phyloP scores from a whole-genome alignment of 2,113 vertebrate genomes.

The Macquaria ambigua region DNA sequence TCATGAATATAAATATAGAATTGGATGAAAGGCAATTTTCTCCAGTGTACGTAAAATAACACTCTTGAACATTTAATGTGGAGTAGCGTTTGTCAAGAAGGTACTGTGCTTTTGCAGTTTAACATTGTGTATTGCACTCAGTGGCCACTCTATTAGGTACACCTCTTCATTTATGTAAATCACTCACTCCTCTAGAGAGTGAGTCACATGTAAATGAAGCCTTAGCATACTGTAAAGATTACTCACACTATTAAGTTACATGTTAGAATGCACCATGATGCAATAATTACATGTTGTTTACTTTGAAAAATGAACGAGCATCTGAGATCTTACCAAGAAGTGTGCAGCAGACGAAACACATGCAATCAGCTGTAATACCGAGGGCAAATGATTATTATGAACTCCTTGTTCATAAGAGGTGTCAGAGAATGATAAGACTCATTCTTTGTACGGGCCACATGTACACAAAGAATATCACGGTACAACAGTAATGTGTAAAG shows the following conservation, averaged over 20 bases:
- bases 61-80: constrained; percentile 56
- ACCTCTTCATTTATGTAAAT: constrained; percentile 49
- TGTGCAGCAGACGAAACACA: neutral
- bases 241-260: neutral
- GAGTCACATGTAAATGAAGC: constrained; percentile 30
- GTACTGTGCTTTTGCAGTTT: constrained; percentile 37
- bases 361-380: neutral
- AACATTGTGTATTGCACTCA: constrained; percentile 16
- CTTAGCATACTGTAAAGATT: neutral
- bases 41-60: constrained; percentile 56
- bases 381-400: neutral
- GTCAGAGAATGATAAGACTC: neutral
- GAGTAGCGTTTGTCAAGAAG: constrained; percentile 52
- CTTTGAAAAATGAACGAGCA: neutral
- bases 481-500: neutral
- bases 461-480: neutral
- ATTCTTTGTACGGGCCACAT: neutral
- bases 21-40: constrained; percentile 60
- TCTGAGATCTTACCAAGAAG: neutral
- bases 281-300: neutral
- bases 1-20: constrained; percentile 73
- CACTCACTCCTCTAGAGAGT: neutral
- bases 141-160: constrained; percentile 22
- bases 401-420: constrained; percentile 5
- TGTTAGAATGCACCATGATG: constrained; percentile 9